Evolutionary conservation across 2,113 vertebrate genomes (phyloP).

Genomic region (Peromyscus californicus): DNA sequence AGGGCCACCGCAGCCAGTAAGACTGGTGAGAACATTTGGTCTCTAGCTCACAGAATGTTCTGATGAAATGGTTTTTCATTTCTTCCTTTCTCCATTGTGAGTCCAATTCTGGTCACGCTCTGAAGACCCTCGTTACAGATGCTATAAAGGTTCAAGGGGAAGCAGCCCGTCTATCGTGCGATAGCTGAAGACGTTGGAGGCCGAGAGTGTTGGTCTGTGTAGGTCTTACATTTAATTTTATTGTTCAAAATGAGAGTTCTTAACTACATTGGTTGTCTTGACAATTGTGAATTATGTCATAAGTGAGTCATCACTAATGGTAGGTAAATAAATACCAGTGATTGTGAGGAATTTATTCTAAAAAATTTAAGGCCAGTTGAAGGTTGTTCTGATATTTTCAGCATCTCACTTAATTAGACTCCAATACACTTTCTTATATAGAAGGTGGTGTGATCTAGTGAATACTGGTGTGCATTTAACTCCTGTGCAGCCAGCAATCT

Average conservation of each 20-base stretch:
- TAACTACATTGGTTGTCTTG: background rate
- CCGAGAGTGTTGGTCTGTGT: background rate
- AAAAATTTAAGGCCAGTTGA: background rate
- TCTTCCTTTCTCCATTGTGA: background rate
- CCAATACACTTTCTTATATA: background rate
- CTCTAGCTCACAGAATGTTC: background rate
- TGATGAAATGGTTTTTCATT: background rate
- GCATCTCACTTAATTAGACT: background rate
- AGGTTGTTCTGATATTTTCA: background rate
- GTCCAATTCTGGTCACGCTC: background rate
- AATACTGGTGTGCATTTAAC: background rate
- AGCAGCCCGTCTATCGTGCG: background rate
- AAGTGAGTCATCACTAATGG: background rate
- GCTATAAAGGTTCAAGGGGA: background rate
- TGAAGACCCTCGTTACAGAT: background rate
- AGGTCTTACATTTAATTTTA: background rate
- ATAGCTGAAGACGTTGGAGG: background rate
- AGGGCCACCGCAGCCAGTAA: background rate
- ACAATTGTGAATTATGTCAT: background rate
- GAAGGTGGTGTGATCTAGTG: background rate
- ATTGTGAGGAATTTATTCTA: background rate
- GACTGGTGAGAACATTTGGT: background rate
- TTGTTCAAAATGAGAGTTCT: background rate
- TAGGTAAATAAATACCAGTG: background rate
- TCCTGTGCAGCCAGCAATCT: background rate